These are phyloP conservation scores for Rhopilema esculentum DNA, from an alignment of 30 jellyfish, hydroid and myxozoan genomes.

Conservation along the genomic window DNA sequence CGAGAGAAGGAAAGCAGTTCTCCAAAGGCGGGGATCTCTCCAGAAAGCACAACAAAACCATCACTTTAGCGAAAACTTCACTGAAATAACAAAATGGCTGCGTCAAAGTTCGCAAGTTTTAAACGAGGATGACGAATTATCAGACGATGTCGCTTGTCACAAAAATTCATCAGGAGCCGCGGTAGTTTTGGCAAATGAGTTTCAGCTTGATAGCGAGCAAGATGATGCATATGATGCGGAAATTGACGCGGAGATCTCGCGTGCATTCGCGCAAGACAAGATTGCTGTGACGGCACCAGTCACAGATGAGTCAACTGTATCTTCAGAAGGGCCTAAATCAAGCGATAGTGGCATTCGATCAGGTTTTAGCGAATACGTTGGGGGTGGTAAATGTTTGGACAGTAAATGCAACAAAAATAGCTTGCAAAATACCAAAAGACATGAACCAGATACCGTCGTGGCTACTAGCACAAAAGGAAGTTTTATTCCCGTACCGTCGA, in stretches of 20 bases:
- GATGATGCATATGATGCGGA: not conserved
- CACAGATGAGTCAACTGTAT: not conserved
- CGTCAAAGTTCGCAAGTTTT: constrained; percentile 32
- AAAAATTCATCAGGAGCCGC: not conserved
- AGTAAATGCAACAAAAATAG: not conserved
- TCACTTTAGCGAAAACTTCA: constrained; percentile 24
- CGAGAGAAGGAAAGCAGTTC: not conserved
- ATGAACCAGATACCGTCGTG: not conserved
- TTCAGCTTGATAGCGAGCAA: not conserved
- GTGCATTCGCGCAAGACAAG: constrained; percentile 4
- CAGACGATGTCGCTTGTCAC: not conserved
- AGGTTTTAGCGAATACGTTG: not conserved
- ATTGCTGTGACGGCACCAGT: not conserved
- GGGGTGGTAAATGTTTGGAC: no score
- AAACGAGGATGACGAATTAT: constrained; percentile 9
- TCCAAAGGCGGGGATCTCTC: constrained; percentile 9
- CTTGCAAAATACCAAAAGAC: not conserved
- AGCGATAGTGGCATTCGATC: constrained; percentile 8
- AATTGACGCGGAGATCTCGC: constrained; percentile 18
- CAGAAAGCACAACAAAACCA: constrained; percentile 11
- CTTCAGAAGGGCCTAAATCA: not conserved
- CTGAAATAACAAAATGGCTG: constrained; percentile 51
- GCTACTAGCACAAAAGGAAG: not conserved
- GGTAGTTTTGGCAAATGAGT: not conserved
- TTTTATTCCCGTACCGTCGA: not conserved